Evolutionary conservation across 2,113 vertebrate species (phyloP).

Genomic region (Acrocephalus kingi): DNA sequence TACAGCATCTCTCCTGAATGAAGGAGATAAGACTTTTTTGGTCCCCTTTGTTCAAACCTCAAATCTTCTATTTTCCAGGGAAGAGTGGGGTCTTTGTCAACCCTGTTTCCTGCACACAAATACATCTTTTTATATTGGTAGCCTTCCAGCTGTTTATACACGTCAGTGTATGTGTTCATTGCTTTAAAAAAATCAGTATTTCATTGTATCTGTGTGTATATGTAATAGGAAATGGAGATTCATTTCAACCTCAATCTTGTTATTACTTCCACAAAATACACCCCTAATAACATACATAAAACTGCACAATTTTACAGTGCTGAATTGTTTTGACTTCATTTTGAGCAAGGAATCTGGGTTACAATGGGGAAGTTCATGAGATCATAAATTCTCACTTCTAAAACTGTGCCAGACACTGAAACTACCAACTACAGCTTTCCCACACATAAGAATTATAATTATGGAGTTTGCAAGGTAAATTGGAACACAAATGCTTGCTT

Average conservation of each 20-base stretch:
- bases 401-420: not conserved
- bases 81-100: not conserved
- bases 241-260: not conserved
- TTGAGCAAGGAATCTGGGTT: not conserved
- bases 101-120: not conserved
- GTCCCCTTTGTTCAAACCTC: not conserved
- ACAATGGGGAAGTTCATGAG: not conserved
- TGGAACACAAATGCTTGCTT: not conserved
- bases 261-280: not conserved
- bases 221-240: not conserved
- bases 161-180: not conserved
- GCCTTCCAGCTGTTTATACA: not conserved
- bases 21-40: not conserved
- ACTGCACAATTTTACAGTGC: not conserved
- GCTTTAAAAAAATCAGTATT: not conserved
- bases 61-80: not conserved
- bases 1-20: not conserved
- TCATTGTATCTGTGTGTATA: not conserved
- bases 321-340: conserved; percentile 3
- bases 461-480: not conserved
- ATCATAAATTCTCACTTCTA: conserved; percentile 23
- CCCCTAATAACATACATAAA: not conserved
- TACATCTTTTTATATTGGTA: not conserved
- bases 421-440: not conserved
- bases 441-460: not conserved